Evolutionary conservation across 2,113 vertebrate genomes (phyloP).

Genomic region (Syrmaticus mikado): DNA sequence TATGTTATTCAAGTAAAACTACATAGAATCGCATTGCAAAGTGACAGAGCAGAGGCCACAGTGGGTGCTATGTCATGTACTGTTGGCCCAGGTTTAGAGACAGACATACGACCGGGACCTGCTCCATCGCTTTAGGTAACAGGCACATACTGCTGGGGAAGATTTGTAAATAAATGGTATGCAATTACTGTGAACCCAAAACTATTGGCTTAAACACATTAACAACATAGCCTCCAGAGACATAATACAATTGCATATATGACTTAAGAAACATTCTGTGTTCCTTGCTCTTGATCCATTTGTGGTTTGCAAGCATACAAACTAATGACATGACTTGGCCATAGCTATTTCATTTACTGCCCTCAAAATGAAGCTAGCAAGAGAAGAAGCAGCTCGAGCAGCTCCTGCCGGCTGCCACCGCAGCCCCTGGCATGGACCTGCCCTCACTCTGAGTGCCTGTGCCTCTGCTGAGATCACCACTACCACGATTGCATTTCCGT

Average conservation of each 20-base stretch:
- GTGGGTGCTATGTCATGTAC: conserved; percentile 88
- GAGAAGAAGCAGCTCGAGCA: background rate
- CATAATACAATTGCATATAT: background rate
- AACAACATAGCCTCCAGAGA: background rate
- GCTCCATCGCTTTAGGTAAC: conserved; percentile 97
- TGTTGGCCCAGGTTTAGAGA: conserved; percentile 86
- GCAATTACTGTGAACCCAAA: conserved; percentile 92
- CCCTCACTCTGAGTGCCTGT: background rate
- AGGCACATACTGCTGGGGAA: conserved; percentile 93
- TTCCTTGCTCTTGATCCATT: conserved; percentile 37
- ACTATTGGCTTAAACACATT: conserved; percentile 82
- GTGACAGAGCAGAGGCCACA: conserved; percentile 96
- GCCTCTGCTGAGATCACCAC: background rate
- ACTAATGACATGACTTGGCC: conserved; percentile 21
- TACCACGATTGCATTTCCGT: background rate
- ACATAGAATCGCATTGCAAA: conserved; percentile 96
- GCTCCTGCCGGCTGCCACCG: background rate
- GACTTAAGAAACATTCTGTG: background rate
- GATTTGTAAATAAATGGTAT: conserved; percentile 79
- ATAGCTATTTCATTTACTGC: conserved; percentile 46
- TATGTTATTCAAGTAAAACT: conserved; percentile 99
- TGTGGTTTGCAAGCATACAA: conserved; percentile 19
- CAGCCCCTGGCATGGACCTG: background rate
- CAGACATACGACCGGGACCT: conserved; percentile 94
- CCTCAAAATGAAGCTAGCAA: conserved; percentile 11